Evolutionary conservation across 2,113 vertebrate species (phyloP), one percentile per base, ranked within the genome.

Genomic region (Colossoma macropomum): DNA sequence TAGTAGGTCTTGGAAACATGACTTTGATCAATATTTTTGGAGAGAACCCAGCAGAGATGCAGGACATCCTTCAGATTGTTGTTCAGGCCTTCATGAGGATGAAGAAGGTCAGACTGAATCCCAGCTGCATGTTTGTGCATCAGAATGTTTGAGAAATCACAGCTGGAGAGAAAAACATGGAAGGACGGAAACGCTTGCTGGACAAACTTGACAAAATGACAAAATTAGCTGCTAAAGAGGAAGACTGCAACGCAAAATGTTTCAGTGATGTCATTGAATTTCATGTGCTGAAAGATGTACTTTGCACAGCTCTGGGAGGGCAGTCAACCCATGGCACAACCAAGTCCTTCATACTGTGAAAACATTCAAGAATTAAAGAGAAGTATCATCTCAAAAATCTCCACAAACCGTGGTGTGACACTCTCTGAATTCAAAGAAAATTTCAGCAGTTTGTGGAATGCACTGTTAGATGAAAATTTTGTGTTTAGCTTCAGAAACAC

Each of bases 401-500:
- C 77, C 50, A 54, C 68, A 60, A 48, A 56, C 23, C 89, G 59
- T 48, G 86, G 63, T 86, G 4, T 4, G 79, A 90, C 0, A 13
- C 92, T 83, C 76, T 86, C 84, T 82, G 60, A 84, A 82, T 91
- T 12, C 89, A 93, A 85, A 91, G 92, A 1, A 88, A 89, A 72
- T 86, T 92, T 86, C 75, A 90, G 45, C 84, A 81, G 74, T 90
- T 93, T 63, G 81, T 80, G 0, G 89, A 90, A 59, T 92, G 94
- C 0, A 1, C 73, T 92, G 1, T 59, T 32, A 75, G 0, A 79
- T 8, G 68, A 79, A 0, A 77, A 81, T 23, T 92, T 92, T 25
- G 45, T 94, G 62, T 93, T 94, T 65, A 91, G 90, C 68, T 92
- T 94, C 84, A 93, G 82, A 84, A 93, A 94, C 16, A 92, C 92